Evolutionary conservation across 2,113 vertebrate genomes (phyloP).

Genomic region (Strix uralensis): DNA sequence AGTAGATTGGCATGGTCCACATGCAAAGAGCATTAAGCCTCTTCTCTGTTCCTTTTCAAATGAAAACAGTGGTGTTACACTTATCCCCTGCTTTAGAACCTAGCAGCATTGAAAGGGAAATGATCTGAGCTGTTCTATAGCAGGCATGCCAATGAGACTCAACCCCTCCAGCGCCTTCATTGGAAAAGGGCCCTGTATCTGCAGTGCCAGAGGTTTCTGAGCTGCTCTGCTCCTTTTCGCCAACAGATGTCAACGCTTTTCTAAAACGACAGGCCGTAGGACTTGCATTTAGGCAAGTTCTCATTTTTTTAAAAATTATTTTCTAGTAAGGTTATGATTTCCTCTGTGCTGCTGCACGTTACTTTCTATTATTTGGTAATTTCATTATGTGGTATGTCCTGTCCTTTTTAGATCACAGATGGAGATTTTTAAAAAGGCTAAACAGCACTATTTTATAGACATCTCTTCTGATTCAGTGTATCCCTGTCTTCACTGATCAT

Average conservation of each 20-base stretch:
- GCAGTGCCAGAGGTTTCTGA: neutral
- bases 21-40: neutral
- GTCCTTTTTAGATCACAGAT: neutral
- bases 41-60: neutral
- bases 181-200: neutral
- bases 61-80: neutral
- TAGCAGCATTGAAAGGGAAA: neutral
- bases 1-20: neutral
- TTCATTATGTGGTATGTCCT: neutral
- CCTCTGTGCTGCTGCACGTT: neutral
- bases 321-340: neutral
- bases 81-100: neutral
- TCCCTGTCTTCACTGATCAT: neutral
- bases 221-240: neutral
- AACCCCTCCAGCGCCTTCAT: rapidly evolving
- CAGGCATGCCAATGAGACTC: neutral
- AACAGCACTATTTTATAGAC: neutral
- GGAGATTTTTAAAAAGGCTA: neutral
- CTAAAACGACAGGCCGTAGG: rapidly evolving
- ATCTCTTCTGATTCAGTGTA: neutral
- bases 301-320: neutral
- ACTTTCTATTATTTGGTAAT: neutral
- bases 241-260: neutral
- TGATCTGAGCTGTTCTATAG: neutral
- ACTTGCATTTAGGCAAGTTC: neutral